Conservation (phyloP, 1,140 invertebrate species). For the Xylocopa sonorina region DNA sequence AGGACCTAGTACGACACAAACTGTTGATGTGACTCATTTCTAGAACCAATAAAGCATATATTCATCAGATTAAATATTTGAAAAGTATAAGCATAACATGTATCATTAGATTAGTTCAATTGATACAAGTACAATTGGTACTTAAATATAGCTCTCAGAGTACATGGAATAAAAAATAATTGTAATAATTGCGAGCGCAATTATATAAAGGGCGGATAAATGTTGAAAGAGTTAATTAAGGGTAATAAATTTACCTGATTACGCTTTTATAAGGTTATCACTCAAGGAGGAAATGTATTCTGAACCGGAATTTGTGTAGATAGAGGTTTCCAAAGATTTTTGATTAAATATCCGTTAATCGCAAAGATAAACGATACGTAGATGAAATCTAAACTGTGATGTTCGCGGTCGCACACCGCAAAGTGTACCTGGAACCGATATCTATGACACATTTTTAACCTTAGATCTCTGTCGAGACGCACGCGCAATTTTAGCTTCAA, state of each 20-base stretch:
- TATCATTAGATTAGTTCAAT: neutral
- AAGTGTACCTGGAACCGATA: neutral
- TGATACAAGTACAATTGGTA: neutral
- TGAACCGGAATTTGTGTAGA: neutral
- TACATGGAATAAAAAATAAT: neutral
- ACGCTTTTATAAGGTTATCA: neutral
- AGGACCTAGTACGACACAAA: constrained; percentile 9
- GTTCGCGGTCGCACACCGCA: neutral
- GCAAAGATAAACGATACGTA: neutral
- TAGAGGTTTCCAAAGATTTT: neutral
- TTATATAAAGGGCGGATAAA: neutral
- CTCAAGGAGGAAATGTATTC: neutral
- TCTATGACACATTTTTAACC: neutral
- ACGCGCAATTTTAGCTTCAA: constrained; percentile 20
- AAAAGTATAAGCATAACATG: neutral
- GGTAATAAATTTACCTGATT: neutral
- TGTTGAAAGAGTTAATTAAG: neutral
- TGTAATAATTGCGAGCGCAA: neutral
- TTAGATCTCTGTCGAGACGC: neutral
- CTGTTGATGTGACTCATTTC: constrained; percentile 15
- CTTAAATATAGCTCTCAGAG: neutral
- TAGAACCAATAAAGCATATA: neutral
- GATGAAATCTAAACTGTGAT: neutral
- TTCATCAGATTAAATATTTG: neutral
- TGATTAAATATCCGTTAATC: neutral